Conservation (phyloP, 2,113 vertebrate genomes). For the Piaya cayana region DNA sequence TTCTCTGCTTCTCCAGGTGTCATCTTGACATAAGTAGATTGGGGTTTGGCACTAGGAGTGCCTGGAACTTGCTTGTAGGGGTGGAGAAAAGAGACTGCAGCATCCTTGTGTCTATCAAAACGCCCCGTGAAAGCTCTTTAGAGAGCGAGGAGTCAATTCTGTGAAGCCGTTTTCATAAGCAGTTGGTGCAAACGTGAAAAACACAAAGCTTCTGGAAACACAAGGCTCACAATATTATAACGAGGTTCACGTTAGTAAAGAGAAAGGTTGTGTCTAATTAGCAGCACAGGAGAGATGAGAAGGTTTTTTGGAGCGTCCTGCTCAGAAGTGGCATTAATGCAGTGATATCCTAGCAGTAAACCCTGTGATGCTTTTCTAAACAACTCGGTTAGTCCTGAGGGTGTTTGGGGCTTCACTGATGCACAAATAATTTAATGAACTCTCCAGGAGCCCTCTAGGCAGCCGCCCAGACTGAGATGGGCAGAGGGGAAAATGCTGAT, state of each 20-base stretch:
- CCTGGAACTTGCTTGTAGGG: conserved; percentile 3
- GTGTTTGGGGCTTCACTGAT: background rate
- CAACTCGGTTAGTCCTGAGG: background rate
- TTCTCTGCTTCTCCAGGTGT: conserved; percentile 50
- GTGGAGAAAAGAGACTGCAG: background rate
- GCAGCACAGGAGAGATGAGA: background rate
- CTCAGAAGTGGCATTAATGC: background rate
- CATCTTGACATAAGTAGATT: conserved; percentile 36
- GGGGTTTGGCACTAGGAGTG: conserved; percentile 14
- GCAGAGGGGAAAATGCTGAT: conserved; percentile 57
- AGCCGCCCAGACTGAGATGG: conserved; percentile 34
- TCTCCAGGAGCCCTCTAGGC: conserved; percentile 36
- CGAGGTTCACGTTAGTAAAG: background rate
- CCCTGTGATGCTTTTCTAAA: background rate
- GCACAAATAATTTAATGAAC: background rate
- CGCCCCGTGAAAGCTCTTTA: conserved; percentile 1
- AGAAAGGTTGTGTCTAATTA: background rate
- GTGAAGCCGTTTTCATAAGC: background rate
- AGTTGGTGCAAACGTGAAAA: background rate
- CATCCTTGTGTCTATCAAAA: background rate
- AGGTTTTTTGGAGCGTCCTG: background rate
- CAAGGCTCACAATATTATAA: background rate
- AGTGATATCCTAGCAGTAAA: background rate
- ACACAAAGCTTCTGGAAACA: background rate
- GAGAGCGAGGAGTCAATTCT: background rate